Base-by-base conservation (phyloP, 2,888 invertebrate species). In the Euclidia mi region DNA sequence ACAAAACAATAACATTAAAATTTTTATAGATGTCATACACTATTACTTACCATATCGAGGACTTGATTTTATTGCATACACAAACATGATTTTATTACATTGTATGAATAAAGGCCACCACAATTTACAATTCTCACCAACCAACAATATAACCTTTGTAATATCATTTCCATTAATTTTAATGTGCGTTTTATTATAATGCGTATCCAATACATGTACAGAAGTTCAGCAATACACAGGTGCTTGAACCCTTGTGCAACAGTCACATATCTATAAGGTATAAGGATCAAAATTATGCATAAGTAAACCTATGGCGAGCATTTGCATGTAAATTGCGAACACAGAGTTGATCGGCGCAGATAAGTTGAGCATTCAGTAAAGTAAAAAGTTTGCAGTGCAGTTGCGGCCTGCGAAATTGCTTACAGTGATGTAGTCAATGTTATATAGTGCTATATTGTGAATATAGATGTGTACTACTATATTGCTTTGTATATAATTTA, bases 281-380 rank as follows among this genome's bases (percentile, higher is more conserved):
- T 41, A 12, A 25, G 17, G 28, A 42, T 49, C 41, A 49, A 35
- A 49, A 49, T 49, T 25, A 49, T 34, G 28, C 34, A 49, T 49
- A 52, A 52, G 40, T 40, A 46, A 52, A 34, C 40, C 25, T 14
- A 15, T 25, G 32, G 37, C 15, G 25, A 51, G 14, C 28, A 52
- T 52, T 52, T 46, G 52, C 62, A 62, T 62, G 38, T 46, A 62
- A 53, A 57, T 62, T 62, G 62, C 34, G n/a, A 41, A 38, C 12
- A 28, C 17, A 4, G 49, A 49, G 0, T 42, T 25, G 11, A 12
- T 48, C 4, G 9, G 9, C 10, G 1, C 32, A 40, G 40, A 48
- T 48, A 48, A 25, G 32, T 32, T 17, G 1, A n/a, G 7, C 15
- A n/a, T n/a, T n/a, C n/a, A 37, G 3, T 11, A 34, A 34, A 34